A percentile compares a stretch with the other conserved stretches of the same genome.
Evolutionary conservation across 2,113 vertebrate genomes (phyloP).

Genomic region (Archilochus colubris): DNA sequence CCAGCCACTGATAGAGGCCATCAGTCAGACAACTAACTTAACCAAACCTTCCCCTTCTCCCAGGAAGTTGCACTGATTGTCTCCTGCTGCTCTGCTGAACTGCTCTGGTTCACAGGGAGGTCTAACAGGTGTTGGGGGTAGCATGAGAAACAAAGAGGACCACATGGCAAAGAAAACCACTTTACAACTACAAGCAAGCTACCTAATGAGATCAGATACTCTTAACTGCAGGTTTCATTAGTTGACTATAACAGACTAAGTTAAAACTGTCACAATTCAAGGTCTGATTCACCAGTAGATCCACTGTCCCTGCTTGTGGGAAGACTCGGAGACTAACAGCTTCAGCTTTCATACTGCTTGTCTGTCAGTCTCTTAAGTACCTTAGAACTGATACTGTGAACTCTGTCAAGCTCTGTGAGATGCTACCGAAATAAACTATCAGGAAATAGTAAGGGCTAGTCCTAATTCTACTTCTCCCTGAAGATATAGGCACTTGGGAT

Average conservation of each 20-base stretch:
- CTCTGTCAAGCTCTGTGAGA: neutral
- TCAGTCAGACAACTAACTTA: neutral
- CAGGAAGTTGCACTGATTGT: neutral
- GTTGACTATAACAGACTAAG: neutral
- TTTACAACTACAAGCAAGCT: neutral
- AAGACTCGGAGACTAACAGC: neutral
- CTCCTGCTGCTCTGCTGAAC: neutral
- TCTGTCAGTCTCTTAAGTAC: neutral
- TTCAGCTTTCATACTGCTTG: neutral
- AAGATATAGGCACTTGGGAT: neutral
- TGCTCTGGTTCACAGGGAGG: neutral
- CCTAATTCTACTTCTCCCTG: neutral
- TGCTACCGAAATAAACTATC: neutral
- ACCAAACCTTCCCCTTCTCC: neutral
- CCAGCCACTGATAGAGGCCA: neutral
- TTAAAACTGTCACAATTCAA: neutral
- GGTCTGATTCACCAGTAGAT: neutral
- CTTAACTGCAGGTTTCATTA: neutral
- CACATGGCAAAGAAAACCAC: neutral
- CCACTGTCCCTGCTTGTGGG: neutral
- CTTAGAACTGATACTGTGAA: neutral
- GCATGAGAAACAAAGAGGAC: neutral
- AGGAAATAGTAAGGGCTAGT: neutral
- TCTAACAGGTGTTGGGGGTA: neutral
- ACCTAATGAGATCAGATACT: neutral